These are phyloP conservation scores for Corythornis cristatus DNA, from an alignment of 2,113 vertebrate genomes.

Conservation along the genomic window DNA sequence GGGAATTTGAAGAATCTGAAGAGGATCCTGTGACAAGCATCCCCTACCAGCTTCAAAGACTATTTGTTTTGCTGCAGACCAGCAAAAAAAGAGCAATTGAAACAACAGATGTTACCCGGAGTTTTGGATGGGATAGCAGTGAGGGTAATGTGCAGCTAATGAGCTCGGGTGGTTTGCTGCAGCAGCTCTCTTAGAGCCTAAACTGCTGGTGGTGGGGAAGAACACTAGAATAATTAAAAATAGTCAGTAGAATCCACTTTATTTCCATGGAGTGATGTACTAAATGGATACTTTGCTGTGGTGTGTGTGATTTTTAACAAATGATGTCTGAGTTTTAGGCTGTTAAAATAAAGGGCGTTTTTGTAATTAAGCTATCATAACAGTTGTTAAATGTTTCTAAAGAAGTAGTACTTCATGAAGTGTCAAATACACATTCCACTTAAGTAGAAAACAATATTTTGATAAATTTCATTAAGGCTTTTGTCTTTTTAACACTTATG, in stretches of 20 bases:
- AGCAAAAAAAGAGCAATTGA: conserved; percentile 98
- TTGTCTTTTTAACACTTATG: background rate
- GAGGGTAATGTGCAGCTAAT: conserved; percentile 81
- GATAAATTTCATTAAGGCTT: background rate
- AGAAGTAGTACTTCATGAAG: background rate
- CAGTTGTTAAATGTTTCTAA: background rate
- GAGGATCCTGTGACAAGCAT: conserved; percentile 97
- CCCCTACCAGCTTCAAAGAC: conserved; percentile 94
- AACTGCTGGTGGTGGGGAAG: background rate
- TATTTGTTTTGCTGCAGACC: conserved; percentile 96
- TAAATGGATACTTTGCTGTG: background rate
- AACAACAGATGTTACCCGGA: conserved; percentile 96
- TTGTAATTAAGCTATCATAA: background rate
- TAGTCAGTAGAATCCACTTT: background rate
- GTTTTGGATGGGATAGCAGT: conserved; percentile 99
- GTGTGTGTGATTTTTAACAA: background rate
- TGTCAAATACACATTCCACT: background rate
- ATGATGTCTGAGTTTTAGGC: background rate
- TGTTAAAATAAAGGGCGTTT: background rate
- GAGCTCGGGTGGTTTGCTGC: background rate
- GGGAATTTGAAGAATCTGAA: conserved; percentile 97
- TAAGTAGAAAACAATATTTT: background rate
- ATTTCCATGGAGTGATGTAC: background rate
- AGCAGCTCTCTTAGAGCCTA: background rate
- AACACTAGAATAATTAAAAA: background rate